Base-by-base conservation (phyloP, 2,888 invertebrate genomes). In the Euclidia mi region DNA sequence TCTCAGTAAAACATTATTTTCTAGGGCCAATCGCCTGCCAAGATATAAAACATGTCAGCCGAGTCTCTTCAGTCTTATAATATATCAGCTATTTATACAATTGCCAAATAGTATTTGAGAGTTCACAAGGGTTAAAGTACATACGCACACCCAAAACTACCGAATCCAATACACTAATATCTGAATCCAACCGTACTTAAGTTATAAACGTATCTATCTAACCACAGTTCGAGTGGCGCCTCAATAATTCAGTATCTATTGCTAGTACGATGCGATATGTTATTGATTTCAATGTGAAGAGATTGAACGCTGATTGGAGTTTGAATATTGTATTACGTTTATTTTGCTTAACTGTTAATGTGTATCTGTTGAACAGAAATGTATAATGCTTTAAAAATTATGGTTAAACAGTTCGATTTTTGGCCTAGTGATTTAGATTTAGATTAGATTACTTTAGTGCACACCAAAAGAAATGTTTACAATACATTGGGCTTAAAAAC, bases 191-290 rank as follows among this genome's bases (percentile, higher is more conserved):
- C 48, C 48, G 34, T 43, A 56, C 35, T 58, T 60, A 43, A 56
- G 48, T 56, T 48, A 60, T 55, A 55, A 44, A 46, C 51, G 62
- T 71, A 75, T 71, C 48, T 68, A 72, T 75, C 41, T 49, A 29
- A 50, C 49, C 50, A 68, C 47, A 48, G 12, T 68, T 58, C 47
- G 48, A 58, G 28, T 42, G 18, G 43, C 7, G 41, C 17, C 15
- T 71, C 46, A 75, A 73, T 73, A 73, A 73, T 73, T 73, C 58
- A 75, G 7, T 17, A 12, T 37, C 58, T 61, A 63, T 68, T 71
- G 51, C 53, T 50, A 32, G 34, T 60, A 59, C 62, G 47, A 56
- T 60, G 46, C 55, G 34, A 61, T 62, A 46, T 57, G 52, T 56
- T 74, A 72, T 74, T 65, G 65, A 71, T 74, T 68, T 38, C 50